Evolutionary conservation across 2,113 vertebrate species (phyloP).

Genomic region (Colinus virginianus): DNA sequence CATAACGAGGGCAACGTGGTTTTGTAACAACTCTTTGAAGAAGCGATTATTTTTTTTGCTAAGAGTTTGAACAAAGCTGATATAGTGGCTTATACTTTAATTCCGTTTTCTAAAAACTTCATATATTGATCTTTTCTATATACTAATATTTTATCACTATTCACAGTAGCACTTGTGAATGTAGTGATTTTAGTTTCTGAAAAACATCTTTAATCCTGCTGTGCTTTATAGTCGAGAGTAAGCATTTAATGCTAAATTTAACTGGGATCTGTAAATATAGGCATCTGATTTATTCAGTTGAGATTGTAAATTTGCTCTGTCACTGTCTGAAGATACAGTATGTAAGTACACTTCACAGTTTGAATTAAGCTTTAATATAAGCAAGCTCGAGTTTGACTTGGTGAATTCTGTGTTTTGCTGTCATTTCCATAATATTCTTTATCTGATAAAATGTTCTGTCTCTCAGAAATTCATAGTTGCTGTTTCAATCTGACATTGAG

Average conservation of each 20-base stretch:
- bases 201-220: background rate
- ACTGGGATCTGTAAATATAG: background rate
- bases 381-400: background rate
- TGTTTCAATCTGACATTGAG: background rate
- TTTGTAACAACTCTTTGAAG: background rate
- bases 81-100: background rate
- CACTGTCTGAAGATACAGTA: background rate
- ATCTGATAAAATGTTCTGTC: background rate
- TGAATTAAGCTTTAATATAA: background rate
- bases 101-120: rapidly evolving
- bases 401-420: background rate
- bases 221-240: background rate
- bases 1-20: background rate
- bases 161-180: background rate
- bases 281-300: background rate
- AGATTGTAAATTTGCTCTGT: background rate
- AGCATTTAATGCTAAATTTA: background rate
- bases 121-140: background rate
- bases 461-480: background rate
- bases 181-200: background rate
- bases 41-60: background rate
- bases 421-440: background rate
- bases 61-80: background rate
- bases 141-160: background rate
- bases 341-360: background rate